These are phyloP conservation scores for Trichosurus vulpecula DNA, from an alignment of 2,797 vertebrate species.

Conservation along the genomic window DNA sequence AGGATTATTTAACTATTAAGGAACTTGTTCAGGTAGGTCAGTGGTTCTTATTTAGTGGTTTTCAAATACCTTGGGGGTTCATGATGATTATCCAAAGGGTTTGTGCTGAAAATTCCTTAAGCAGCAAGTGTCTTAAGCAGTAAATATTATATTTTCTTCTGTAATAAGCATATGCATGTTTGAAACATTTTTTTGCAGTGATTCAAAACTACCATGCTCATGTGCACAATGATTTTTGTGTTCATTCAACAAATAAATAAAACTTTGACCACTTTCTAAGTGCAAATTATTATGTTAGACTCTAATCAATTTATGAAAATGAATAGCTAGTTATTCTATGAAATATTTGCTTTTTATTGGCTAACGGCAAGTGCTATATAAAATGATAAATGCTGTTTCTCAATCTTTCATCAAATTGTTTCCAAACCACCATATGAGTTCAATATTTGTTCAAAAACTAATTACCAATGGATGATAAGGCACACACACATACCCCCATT, in stretches of 20 bases:
- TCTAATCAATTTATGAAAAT: background rate
- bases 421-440: background rate
- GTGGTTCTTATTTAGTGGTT: background rate
- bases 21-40: background rate
- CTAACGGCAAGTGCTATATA: background rate
- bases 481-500: background rate
- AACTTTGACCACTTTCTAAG: background rate
- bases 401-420: background rate
- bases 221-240: background rate
- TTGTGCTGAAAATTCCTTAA: background rate
- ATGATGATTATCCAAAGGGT: too few species aligned
- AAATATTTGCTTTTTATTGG: background rate
- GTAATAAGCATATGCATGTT: background rate
- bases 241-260: background rate
- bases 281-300: background rate
- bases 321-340: background rate
- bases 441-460: background rate
- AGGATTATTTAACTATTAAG: background rate
- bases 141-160: background rate
- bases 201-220: background rate
- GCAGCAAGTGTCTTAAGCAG: background rate
- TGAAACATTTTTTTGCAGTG: background rate
- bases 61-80: background rate
- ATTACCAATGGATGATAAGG: background rate
- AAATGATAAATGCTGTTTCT: background rate